phyloP scores from a whole-genome alignment of 1,140 invertebrate species.

The Hylyphantes graminicola region DNA sequence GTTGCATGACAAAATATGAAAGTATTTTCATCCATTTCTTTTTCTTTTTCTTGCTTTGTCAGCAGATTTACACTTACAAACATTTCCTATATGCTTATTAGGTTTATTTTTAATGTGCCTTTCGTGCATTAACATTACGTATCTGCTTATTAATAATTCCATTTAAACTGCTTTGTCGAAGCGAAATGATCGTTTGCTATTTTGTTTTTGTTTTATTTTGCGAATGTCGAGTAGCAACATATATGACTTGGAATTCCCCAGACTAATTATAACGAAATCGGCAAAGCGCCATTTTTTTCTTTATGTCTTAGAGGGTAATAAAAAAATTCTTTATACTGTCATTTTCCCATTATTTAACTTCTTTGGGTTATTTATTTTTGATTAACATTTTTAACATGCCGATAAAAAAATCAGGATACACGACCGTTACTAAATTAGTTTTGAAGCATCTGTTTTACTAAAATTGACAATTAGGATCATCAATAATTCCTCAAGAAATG shows the following conservation, averaged over 20 bases:
- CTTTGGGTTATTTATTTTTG: not conserved
- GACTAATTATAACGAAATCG: constrained; percentile 24
- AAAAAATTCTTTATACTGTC: not conserved
- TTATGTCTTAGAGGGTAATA: not conserved
- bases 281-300: not conserved
- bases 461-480: too few species aligned
- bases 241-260: not conserved
- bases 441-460: not conserved
- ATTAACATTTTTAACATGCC: not conserved
- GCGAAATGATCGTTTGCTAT: not conserved
- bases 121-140: not conserved
- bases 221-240: not conserved
- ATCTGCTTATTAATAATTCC: constrained; percentile 20
- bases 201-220: constrained; percentile 11
- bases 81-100: constrained; percentile 4
- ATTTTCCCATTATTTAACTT: not conserved
- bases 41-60: not conserved
- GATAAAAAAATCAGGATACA: not conserved
- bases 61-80: constrained; percentile 1
- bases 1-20: not conserved
- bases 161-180: not conserved
- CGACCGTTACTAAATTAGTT: not conserved
- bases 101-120: not conserved
- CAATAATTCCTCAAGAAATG: too few species aligned
- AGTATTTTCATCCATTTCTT: not conserved